Evolutionary conservation across 1,140 invertebrate genomes (phyloP), one percentile per base, ranked within the genome.

Genomic region (Caerostris extrusa): DNA sequence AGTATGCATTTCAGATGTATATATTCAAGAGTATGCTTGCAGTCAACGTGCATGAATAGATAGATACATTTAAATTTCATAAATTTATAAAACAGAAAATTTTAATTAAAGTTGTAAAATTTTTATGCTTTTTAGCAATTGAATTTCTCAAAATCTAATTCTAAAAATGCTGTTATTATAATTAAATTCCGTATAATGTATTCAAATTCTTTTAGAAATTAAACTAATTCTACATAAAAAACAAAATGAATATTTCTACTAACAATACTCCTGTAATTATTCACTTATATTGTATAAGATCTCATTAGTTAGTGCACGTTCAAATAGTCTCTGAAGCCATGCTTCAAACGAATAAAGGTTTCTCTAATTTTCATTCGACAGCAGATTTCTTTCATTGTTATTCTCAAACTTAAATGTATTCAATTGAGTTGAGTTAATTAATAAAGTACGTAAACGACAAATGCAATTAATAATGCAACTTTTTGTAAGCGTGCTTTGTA

Each of bases 331-430:
- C 71, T 50, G 34, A 53, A 77, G 14, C 50, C 34, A 53, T 58
- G 55, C 57, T 60, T 58, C 57, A 85, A 57, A 85, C 6, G 83
- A 60, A 85, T 85, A 60, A 85, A 60, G 83, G 83, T 58, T 85
- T 60, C 83, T 60, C 7, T 56, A 85, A 8, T 60, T 85, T 85
- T 85, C 19, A 85, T 85, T 85, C n/a, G 83, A 85, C 83, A 85
- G n/a, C 83, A 85, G 19, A 85, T 85, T 85, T 85, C 10, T 85
- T 85, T 85, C 57, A 58, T 60, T 57, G 17, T 58, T 85, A 50
- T 85, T 85, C 83, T 85, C 55, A 85, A 85, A 85, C 83, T 85
- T 85, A 85, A 77, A 85, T 85, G 56, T 56, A 60, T 85, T 85
- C 19, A 85, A 85, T 85, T 85, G 57, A 85, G 56, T 7, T 58